These are phyloP conservation scores for Polyommatus iphigenia DNA, from an alignment of 2,888 invertebrate genomes.

Conservation along the genomic window DNA sequence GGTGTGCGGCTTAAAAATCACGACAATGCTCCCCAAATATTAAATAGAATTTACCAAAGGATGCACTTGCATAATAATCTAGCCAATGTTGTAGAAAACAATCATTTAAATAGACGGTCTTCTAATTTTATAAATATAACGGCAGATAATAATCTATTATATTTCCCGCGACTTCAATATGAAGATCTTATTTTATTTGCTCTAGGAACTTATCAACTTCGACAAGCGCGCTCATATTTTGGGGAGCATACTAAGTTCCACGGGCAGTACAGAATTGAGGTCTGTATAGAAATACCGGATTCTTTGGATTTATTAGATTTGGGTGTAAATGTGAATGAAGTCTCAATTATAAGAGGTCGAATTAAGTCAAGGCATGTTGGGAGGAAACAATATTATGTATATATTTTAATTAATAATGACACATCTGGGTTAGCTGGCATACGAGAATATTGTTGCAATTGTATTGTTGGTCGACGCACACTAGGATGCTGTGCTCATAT, in stretches of 20 bases:
- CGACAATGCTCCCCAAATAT: slow-evolving; percentile 19
- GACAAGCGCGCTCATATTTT: no score
- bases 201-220: no score
- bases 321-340: not conserved
- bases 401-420: slow-evolving; percentile 35
- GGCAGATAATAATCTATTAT: not conserved
- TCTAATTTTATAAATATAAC: not conserved
- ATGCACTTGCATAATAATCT: slow-evolving; percentile 30
- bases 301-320: no score
- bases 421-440: slow-evolving; percentile 32
- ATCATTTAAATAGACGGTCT: slow-evolving; percentile 19
- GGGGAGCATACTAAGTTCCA: no score
- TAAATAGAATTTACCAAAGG: slow-evolving; percentile 27
- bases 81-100: not conserved
- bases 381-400: slow-evolving; percentile 34
- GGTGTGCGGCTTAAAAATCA: slow-evolving; percentile 33
- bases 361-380: slow-evolving; percentile 34
- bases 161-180: no score
- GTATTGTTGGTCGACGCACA: slow-evolving; percentile 36
- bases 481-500: slow-evolving; percentile 36
- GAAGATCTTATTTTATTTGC: no score
- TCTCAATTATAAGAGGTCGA: slow-evolving; percentile 34
- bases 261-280: no score
- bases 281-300: no score
- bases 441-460: slow-evolving; percentile 35